Evolutionary conservation across 1,140 invertebrate genomes (phyloP), one percentile per base, ranked within the genome.

Genomic region (Megathymus violae): DNA sequence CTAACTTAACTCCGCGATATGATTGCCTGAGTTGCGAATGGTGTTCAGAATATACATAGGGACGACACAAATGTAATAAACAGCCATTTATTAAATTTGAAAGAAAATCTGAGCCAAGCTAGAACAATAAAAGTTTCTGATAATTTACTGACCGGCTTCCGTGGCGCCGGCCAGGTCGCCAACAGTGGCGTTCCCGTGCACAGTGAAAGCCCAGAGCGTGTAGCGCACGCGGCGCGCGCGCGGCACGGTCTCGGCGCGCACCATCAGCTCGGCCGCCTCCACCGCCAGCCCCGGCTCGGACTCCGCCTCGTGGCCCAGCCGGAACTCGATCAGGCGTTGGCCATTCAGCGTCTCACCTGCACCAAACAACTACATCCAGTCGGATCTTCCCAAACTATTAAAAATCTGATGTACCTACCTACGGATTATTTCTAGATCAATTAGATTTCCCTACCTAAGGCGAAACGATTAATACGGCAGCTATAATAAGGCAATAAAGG

Each of bases 251-350:
- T 85, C 88, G 5, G 85, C 88, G 46, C 83, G 76, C 60, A 96
- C 93, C 95, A 96, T 96, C 43, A 97, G 90, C 31, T 94, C 94
- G 0, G 96, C 96, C 27, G 94, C 92, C 61, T 95, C 95, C 50
- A 97, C 95, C 50, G 95, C 93, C 71, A 93, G 93, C 59, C 80
- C 93, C 78, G 90, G 92, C 71, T 91, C 92, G 89, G 78, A 93
- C 79, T 90, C 93, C 17, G 91, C 92, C 73, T 94, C 93, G 34
- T 92, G 91, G 46, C 92, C 93, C 71, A 95, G 94, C 60, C 93
- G 94, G 89, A 98, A 97, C 85, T 97, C 96, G 50, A 98, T 92
- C 52, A 97, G 92, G 17, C 95, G 94, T 80, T 97, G 97, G 4
- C 96, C 95, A 82, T 97, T 97, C 62, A 97, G 89, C 72, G 94